phyloP scores from a whole-genome alignment of 1,140 invertebrate genomes.

The Stenopsyche tienmushanensis region DNA sequence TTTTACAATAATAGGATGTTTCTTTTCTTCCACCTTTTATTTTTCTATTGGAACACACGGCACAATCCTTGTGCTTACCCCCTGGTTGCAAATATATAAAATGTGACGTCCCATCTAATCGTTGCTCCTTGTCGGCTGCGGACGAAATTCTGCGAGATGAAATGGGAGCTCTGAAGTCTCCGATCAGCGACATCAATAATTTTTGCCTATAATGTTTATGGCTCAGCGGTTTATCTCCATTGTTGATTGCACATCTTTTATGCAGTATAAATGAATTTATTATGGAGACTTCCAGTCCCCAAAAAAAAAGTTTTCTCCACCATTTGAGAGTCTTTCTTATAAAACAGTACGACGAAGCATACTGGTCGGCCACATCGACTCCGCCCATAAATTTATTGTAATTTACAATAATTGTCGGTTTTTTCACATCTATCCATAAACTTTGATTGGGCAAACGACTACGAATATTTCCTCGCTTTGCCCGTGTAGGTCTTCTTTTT shows the following conservation, averaged over 20 bases:
- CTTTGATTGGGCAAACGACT: constrained; percentile 5
- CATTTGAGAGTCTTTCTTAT: constrained; percentile 43
- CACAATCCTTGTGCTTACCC: too few relatives aligned
- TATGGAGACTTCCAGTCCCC: constrained; percentile 27
- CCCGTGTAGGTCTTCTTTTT: constrained; percentile 11
- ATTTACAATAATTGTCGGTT: constrained; percentile 42
- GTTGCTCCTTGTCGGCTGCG: background rate
- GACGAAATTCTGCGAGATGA: background rate
- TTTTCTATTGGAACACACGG: too few relatives aligned
- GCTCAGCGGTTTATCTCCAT: background rate
- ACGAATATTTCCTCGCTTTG: constrained; percentile 11
- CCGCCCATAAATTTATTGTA: constrained; percentile 43
- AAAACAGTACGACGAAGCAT: constrained; percentile 43
- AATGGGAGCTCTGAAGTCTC: background rate
- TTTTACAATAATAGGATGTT: too few relatives aligned
- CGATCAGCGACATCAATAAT: background rate
- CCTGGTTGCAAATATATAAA: too few relatives aligned
- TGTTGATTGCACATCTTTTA: background rate
- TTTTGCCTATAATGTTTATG: background rate
- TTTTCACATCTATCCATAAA: constrained; percentile 14
- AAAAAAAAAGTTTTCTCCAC: constrained; percentile 41
- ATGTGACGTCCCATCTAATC: background rate
- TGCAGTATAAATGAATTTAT: background rate
- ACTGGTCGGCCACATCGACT: constrained; percentile 44
- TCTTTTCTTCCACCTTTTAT: too few relatives aligned